Conservation (phyloP, 2,888 invertebrate genomes). For the Pasiphila rectangulata region DNA sequence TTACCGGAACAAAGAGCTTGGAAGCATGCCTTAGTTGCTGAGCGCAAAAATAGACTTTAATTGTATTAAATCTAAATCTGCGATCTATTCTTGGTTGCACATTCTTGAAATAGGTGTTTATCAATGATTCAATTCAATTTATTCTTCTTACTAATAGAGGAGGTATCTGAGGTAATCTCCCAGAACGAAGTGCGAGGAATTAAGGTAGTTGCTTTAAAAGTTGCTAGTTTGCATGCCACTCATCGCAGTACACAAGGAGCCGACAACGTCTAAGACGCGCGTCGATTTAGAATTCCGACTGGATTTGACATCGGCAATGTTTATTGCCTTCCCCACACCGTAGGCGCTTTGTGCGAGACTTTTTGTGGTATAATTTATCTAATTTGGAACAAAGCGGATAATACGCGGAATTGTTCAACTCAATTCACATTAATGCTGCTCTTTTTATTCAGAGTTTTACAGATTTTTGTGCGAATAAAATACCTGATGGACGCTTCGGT, state of each 20-base stretch:
- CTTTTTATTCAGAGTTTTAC: constrained; percentile 28
- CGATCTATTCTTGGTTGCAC: too few relatives aligned
- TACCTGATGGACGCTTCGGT: constrained; percentile 16
- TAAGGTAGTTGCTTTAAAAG: too few relatives aligned
- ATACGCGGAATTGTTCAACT: constrained; percentile 48
- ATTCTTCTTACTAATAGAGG: too few relatives aligned
- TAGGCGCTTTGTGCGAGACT: constrained; percentile 60
- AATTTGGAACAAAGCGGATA: constrained; percentile 70
- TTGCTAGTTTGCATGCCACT: constrained; percentile 30
- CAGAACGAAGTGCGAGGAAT: not conserved
- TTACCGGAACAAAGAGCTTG: too few relatives aligned
- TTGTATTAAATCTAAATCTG: too few relatives aligned
- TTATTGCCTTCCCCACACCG: constrained; percentile 60
- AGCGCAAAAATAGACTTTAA: too few relatives aligned
- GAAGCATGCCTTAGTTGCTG: too few relatives aligned
- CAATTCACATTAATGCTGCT: constrained; percentile 40
- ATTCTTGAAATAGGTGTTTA: too few relatives aligned
- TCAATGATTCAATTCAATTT: too few relatives aligned
- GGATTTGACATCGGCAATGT: constrained; percentile 70
- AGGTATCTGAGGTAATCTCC: too few relatives aligned
- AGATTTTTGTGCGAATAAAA: constrained; percentile 22
- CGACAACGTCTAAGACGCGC: constrained; percentile 49
- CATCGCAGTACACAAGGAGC: constrained; percentile 34
- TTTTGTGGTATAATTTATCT: constrained; percentile 73
- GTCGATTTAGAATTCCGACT: constrained; percentile 65